phyloP scores from a whole-genome alignment of 2,888 invertebrate genomes.

The Cataglyphis albicans region DNA sequence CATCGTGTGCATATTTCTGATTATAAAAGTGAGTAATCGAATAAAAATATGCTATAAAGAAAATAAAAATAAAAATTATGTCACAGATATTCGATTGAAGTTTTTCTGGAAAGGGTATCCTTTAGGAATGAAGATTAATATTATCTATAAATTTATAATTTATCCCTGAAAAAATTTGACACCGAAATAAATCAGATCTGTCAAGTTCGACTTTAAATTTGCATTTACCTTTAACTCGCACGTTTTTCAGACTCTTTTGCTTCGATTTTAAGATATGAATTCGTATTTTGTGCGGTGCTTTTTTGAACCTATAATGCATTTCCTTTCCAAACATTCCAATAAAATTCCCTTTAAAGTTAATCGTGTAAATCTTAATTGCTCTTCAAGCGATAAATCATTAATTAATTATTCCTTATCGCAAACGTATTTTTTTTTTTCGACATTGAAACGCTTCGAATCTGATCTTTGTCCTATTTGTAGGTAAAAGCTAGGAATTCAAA shows the following conservation, averaged over 20 bases:
- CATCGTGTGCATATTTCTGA: neutral
- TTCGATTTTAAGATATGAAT: slow-evolving; percentile 3
- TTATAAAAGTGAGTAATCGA: slow-evolving; percentile 35
- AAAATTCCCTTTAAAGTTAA: slow-evolving; percentile 9
- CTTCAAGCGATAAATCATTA: neutral
- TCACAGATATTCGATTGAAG: slow-evolving; percentile 8
- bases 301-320: neutral
- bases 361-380: neutral
- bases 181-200: neutral
- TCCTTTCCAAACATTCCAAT: slow-evolving; percentile 9
- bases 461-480: slow-evolving; percentile 65
- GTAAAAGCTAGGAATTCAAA: slow-evolving; percentile 47
- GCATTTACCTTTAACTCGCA: neutral
- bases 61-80: slow-evolving; percentile 16
- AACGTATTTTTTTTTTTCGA: neutral
- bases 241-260: neutral
- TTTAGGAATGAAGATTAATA: neutral
- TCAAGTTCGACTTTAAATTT: neutral
- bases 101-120: neutral
- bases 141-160: neutral
- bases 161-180: neutral
- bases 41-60: neutral
- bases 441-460: slow-evolving; percentile 25
- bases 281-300: neutral
- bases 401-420: slow-evolving; percentile 6